Evolutionary conservation across 2,113 vertebrate genomes (phyloP).

Genomic region (Cyprinodon tularosa): DNA sequence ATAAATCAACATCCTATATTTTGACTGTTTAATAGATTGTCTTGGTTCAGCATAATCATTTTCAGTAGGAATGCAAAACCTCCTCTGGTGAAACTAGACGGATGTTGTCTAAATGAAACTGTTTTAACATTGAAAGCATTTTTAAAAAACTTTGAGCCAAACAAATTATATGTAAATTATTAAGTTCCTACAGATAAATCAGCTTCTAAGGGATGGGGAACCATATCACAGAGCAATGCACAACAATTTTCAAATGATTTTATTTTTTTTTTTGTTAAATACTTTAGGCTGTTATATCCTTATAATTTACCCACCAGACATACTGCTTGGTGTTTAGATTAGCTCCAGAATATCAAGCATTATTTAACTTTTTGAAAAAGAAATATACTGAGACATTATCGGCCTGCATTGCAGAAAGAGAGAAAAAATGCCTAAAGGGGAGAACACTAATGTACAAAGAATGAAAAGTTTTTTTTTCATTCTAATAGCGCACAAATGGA

Average conservation of each 20-base stretch:
- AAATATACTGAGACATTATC: slow-evolving; percentile 30
- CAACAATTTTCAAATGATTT: slow-evolving; percentile 30
- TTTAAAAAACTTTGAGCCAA: slow-evolving; percentile 30
- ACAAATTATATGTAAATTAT: slow-evolving; percentile 46
- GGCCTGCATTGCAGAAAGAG: slow-evolving; percentile 3
- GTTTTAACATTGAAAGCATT: slow-evolving; percentile 31
- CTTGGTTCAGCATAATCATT: no score
- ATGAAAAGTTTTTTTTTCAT: slow-evolving; percentile 60
- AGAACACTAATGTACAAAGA: slow-evolving; percentile 43
- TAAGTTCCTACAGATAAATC: slow-evolving; percentile 34
- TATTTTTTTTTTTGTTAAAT: slow-evolving; percentile 27
- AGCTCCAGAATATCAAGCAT: slow-evolving; percentile 26
- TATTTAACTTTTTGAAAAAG: neutral
- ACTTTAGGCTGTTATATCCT: slow-evolving; percentile 15
- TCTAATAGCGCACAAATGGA: slow-evolving; percentile 69
- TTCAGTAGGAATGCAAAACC: neutral
- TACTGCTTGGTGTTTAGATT: slow-evolving; percentile 40
- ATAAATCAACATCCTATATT: neutral
- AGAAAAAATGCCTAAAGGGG: slow-evolving; percentile 25
- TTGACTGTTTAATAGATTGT: neutral
- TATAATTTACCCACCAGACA: slow-evolving; percentile 39
- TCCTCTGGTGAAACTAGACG: neutral
- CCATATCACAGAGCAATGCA: slow-evolving; percentile 16
- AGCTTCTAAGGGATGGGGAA: slow-evolving; percentile 30
- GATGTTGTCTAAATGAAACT: slow-evolving; percentile 15